These are phyloP conservation scores for Lathamus discolor DNA, from an alignment of 2,113 vertebrate genomes.

Conservation along the genomic window DNA sequence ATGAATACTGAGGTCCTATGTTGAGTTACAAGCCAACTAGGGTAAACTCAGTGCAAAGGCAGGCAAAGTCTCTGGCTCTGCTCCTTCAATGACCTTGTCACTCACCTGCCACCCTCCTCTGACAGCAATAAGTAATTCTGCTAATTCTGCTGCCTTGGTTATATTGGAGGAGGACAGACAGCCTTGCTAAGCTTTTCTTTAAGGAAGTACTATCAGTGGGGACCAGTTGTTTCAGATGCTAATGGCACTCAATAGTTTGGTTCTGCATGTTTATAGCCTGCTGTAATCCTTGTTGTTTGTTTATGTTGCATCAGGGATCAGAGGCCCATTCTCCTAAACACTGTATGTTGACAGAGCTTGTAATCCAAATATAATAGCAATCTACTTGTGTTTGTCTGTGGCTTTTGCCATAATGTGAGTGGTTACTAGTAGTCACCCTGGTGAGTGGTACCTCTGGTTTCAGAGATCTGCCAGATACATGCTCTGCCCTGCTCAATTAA, in stretches of 20 bases:
- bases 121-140: constrained; percentile 25
- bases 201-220: background rate
- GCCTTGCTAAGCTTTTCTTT: constrained; percentile 24
- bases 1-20: constrained; percentile 20
- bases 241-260: background rate
- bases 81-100: constrained; percentile 49
- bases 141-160: constrained; percentile 40
- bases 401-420: background rate
- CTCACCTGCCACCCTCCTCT: constrained; percentile 19
- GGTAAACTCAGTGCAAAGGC: background rate
- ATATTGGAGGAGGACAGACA: background rate
- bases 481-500: background rate
- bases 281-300: constrained; percentile 49
- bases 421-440: background rate
- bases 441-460: background rate
- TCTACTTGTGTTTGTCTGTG: background rate
- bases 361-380: background rate
- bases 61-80: background rate
- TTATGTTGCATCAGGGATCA: constrained; percentile 44
- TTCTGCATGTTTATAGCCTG: constrained; percentile 17
- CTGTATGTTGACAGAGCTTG: background rate
- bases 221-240: constrained; percentile 51
- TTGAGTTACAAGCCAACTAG: background rate
- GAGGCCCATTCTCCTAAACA: background rate
- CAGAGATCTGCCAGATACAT: background rate